These are phyloP conservation scores for Xanthorhoe designata DNA, from an alignment of 2,888 invertebrate genomes.

Conservation along the genomic window DNA sequence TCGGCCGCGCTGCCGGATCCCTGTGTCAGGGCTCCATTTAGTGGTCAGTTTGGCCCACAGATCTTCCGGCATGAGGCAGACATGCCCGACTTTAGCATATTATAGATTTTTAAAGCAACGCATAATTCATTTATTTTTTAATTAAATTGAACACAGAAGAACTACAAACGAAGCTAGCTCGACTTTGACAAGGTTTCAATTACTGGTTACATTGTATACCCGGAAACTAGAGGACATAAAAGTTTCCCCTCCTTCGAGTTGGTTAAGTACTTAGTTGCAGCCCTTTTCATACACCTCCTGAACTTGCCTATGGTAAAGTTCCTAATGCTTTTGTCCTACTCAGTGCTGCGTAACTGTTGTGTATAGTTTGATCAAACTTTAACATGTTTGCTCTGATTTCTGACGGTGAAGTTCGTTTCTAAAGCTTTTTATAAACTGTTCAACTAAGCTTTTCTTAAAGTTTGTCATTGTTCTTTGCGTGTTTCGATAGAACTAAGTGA, in stretches of 20 bases:
- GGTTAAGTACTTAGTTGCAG: constrained; percentile 24
- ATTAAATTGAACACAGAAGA: background rate
- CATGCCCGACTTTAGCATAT: background rate
- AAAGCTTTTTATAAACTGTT: background rate
- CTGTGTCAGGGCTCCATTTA: too few species aligned
- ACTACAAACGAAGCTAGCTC: constrained; percentile 3
- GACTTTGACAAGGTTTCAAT: constrained; percentile 20
- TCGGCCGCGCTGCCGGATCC: too few species aligned
- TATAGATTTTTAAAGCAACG: background rate
- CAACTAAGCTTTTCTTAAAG: background rate
- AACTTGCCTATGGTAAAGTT: constrained; percentile 23
- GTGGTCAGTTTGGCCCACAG: too few species aligned
- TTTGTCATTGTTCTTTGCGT: background rate
- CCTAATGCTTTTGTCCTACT: constrained; percentile 6
- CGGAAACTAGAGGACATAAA: constrained; percentile 38
- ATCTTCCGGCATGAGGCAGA: too few species aligned
- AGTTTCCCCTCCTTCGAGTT: constrained; percentile 28
- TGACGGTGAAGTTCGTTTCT: background rate
- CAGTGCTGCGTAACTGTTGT: constrained; percentile 15
- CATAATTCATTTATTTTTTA: background rate
- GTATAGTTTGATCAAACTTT: constrained; percentile 15
- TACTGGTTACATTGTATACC: constrained; percentile 12
- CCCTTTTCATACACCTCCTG: constrained; percentile 17
- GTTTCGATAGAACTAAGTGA: too few species aligned
- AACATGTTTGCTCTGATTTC: constrained; percentile 2